Evolutionary conservation across 2,113 vertebrate species (phyloP), one percentile per base, ranked within the genome.

Genomic region (Motacilla alba): DNA sequence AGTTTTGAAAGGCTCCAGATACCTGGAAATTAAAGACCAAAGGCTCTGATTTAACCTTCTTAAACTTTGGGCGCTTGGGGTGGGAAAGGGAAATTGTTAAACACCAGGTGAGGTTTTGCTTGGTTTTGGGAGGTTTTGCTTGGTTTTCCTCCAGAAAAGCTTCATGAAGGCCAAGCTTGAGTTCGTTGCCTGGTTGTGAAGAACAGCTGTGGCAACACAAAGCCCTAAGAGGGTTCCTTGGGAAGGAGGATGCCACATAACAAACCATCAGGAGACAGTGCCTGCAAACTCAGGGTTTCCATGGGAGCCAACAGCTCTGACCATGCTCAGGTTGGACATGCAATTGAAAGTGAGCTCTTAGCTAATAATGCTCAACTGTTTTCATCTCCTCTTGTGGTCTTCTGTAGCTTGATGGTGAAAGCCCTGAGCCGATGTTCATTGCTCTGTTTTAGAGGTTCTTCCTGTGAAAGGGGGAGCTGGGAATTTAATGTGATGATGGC

Each of bases 261-360:
- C 0, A 2, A 41, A 18, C 31, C 18, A 8, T 10, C 13, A 3
- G 3, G 64, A 73, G n/a, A 23, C 58, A 43, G 50, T 75, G 70
- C 53, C 84, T 7, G 1, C 49, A 41, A 55, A 30, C 21, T 15
- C 3, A 0, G 35, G 1, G 2, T 30, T 93, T 60, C 67, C 2
- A 2, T 31, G 8, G n/a, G 41, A 81, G 28, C 88, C 74, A 75
- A 2, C 24, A 44, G 63, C 37, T 73, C 28, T 41, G 82, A 33
- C 73, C 1, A 0, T 17, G 21, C 58, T 91, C 47, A 47, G 82
- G 73, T 13, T 55, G 77, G 66, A 67, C 4, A 0, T 52, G 33
- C 60, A 77, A 83, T 78, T 2, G 2, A 74, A 89, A 93, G 69
- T 13, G 92, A 94, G 56, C 44, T 94, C 53, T 88, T 78, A 46